Evolutionary conservation across 2,797 vertebrate genomes (phyloP), one percentile per base, ranked within the genome.

Genomic region (Fringilla coelebs): DNA sequence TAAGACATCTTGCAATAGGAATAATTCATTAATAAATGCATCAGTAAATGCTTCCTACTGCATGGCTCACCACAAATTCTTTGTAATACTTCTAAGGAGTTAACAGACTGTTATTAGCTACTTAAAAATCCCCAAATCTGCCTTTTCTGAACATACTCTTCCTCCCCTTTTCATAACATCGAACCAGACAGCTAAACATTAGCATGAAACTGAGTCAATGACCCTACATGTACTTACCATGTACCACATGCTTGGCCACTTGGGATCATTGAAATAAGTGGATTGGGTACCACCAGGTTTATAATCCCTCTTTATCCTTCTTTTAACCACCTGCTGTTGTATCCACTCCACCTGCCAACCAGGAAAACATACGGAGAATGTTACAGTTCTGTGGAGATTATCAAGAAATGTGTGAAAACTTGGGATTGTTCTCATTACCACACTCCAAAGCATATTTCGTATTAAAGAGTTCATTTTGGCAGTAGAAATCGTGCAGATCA

Each of bases 211-310:
- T 1, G 11, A 65, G 46, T 10, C 60, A 76, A 51, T 43, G 32
- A 29, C 29, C 32, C 43, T 70, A 17, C 73, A 87, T 10, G 19
- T 94, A 98, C 99, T 99, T 96, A 99, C 99, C 98, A 99, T 99
- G 93, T 99, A 99, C 99, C 99, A 99, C 99, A 99, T 99, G 98
- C 99, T 99, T 96, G 98, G 99, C 99, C 99, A 99, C 97, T 99
- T 99, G 95, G 99, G 99, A 83, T 99, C 99, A 89, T 99, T 99
- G 97, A 99, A 99, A 97, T 98, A 99, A 92, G 99, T 99, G 75
- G 98, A 98, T 92, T 98, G 99, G 94, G 98, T 95, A 43, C 97
- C 97, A 91, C 96, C 98, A 97, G 97, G 94, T 96, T 99, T 99
- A 97, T 99, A 99, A 98, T 99, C 99, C 96, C 99, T 98, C 97